Base-by-base conservation (phyloP, 2,888 invertebrate genomes). In the Cryptocephalus primarius region DNA sequence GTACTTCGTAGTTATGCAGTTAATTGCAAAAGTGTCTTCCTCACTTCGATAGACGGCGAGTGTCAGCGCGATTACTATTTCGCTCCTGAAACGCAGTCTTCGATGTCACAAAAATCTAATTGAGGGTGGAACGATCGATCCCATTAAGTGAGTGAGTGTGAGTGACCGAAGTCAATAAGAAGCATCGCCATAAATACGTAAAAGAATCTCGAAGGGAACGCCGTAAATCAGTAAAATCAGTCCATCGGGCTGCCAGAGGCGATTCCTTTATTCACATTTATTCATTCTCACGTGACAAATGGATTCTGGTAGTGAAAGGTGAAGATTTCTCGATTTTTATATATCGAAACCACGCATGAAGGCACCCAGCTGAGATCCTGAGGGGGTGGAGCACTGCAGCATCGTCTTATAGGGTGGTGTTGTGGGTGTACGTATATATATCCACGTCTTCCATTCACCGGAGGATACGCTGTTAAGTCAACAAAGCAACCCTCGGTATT, bases 281-380 rank as follows among this genome's bases (percentile, higher is more conserved):
- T 55, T 51, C 55, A 54, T 54, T 49, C 53, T 52, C 58, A 57
- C 58, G 64, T 70, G 69, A 70, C 67, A 68, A 70, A 70, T 70
- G 69, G 65, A 66, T 63, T 66, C 69, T 68, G 69, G 56, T 60
- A 60, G 65, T 68, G 69, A 70, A 65, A 70, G 69, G 69, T 69
- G 69, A 65, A 65, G 64, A 65, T 62, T 65, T 62, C 61, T 60
- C 66, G 65, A 68, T 68, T 68, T 67, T 68, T 69, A 64, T 66
- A 62, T 61, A 62, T 63, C 53, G 49, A 48, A 40, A 54, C 52
- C 63, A 62, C 63, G 63, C 61, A 60, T 60, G 63, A 59, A 53
- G 56, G 55, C 55, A 52, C 48, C 51, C 43, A 42, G 52, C 44
- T 43, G 45, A 45, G 42, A 50, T 42, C 40, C 38, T 31, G 33